These are phyloP conservation scores for Pantherophis vulpinus DNA, from an alignment of 2,797 vertebrate genomes.

Conservation along the genomic window DNA sequence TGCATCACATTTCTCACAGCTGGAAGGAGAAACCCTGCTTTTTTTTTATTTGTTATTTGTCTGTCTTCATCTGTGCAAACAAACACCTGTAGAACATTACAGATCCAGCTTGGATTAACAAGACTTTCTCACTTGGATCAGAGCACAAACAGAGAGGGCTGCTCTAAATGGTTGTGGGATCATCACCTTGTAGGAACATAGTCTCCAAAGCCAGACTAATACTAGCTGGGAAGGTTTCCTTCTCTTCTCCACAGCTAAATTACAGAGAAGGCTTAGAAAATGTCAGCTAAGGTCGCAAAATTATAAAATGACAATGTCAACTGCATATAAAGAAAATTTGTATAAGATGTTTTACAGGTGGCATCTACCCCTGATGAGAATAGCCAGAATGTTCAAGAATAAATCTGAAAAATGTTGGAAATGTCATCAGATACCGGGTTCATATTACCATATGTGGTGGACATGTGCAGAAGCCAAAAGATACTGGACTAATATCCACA, in stretches of 20 bases:
- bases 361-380: too few species aligned
- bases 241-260: not conserved
- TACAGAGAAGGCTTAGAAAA: constrained; percentile 1
- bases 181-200: constrained; percentile 24
- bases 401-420: too few species aligned
- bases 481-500: too few species aligned
- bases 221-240: not conserved
- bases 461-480: too few species aligned
- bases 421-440: too few species aligned
- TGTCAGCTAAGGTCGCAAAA: not conserved
- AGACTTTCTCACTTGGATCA: constrained; percentile 33
- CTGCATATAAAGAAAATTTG: too few species aligned
- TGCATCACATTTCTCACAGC: constrained; percentile 64
- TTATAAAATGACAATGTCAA: too few species aligned
- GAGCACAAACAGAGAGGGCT: constrained; percentile 22
- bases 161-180: constrained; percentile 23
- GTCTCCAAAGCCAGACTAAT: constrained; percentile 8
- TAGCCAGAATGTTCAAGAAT: too few species aligned
- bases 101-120: not conserved
- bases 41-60: constrained; percentile 66
- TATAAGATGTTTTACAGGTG: too few species aligned
- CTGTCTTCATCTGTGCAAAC: constrained; percentile 60
- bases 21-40: constrained; percentile 62
- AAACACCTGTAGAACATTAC: constrained; percentile 69
- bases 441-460: too few species aligned